Base-by-base conservation (phyloP, 1,140 invertebrate species). In the Ectropis grisescens region DNA sequence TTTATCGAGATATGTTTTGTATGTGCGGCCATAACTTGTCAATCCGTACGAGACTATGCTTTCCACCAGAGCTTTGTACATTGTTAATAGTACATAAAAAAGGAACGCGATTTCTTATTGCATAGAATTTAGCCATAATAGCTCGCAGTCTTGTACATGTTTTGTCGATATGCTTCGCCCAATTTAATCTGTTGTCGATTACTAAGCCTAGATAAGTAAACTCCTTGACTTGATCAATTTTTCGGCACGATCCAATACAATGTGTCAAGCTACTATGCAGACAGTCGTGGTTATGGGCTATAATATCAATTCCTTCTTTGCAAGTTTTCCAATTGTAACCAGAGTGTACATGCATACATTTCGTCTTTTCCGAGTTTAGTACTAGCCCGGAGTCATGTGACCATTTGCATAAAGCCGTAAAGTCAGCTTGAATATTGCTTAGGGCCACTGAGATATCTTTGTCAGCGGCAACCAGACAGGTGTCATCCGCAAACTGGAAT, bases 401-500 rank as follows among this genome's bases (percentile, higher is more conserved):
- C 52, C 52, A 51, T 31, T 37, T 44, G 13, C n/a, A 11, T 5
- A 47, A 14, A 32, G 12, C 27, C 12, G 33, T 11, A 32, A 52
- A 40, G 14, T 45, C 36, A 11, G 29, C 11, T 24, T 50, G 47
- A 6, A 50, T 31, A 11, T 30, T 23, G 4, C 11, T 11, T 11
- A n/a, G 19, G 10, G 35, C 30, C 1, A 29, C 14, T 14, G 24
- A 13, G 11, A 34, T 13, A 30, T 33, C 30, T 15, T 13, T 29
- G n/a, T 29, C 41, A 7, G 37, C 31, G 2, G 29, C 31, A 23
- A 48, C 13, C 2, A 55, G 29, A 30, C 40, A 54, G 1, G 47
- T 55, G 13, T 55, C 51, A 26, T 55, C 46, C 7, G 51, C 43
- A 13, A 41, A 55, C 34, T 43, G 40, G 16, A 44, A 54, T 1